Base-by-base conservation (phyloP, 2,888 invertebrate genomes). In the Maniola hyperantus region DNA sequence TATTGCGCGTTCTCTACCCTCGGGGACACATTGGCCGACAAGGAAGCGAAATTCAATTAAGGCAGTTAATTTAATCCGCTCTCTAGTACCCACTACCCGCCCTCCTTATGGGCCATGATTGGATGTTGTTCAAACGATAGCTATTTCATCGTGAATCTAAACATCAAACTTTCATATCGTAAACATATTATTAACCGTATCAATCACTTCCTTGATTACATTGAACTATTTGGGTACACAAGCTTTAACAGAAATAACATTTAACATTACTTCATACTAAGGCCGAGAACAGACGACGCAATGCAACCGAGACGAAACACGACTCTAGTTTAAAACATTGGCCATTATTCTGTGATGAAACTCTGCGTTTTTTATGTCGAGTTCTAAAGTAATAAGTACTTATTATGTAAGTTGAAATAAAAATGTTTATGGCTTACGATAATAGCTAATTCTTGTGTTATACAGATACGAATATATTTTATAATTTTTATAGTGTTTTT, bases 1-100 rank as follows among this genome's bases (percentile, higher is more conserved):
- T 64, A 66, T 64, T 68, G 66, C 71, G 61, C 65, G 64, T 33
- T 42, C 48, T 20, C 46, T 68, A 59, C 68, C 73, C 72, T 68
- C 57, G 64, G 86, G 87, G 88, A 85, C 89, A 88, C 88, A 81
- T 85, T 81, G 87, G 83, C 84, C 84, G 85, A 89, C 91, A 89
- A 89, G 87, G 82, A 89, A 86, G 87, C 90, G 87, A 89, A 91
- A 92, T 92, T 90, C 92, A 92, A 92, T 92, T 92, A 92, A 87
- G 89, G 81, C 87, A 87, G 91, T 92, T 92, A 91, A 92, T 92
- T 91, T 91, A 91, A 91, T 85, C 88, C 85, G 83, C 85, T 88
- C 87, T 87, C 85, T 85, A 84, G 36, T 58, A 64, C 60, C 53
- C 84, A 85, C 81, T 58, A 64, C 60, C 53, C 84, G 85, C 81